Evolutionary conservation across 1,140 invertebrate species (phyloP).

Genomic region (Danaus plexippus): DNA sequence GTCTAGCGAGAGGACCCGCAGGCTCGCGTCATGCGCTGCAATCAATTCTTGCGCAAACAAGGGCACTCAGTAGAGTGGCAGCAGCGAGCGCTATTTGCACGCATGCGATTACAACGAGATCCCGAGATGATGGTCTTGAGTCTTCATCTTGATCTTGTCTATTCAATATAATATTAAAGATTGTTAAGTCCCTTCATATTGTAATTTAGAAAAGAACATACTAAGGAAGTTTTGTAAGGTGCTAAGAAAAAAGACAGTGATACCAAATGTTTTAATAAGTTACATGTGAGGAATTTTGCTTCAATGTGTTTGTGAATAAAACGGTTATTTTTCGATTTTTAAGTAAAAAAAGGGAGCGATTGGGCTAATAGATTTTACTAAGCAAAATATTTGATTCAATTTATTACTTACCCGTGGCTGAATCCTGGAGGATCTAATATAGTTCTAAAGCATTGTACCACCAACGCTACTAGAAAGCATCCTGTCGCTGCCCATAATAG

Average conservation of each 20-base stretch:
- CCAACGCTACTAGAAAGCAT: slow-evolving; percentile 44
- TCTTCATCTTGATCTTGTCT: slow-evolving; percentile 45
- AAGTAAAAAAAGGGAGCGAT: too few species aligned
- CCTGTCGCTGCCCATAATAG: slow-evolving; percentile 46
- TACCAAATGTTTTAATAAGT: too few species aligned
- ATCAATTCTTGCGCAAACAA: slow-evolving; percentile 51
- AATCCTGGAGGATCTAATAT: slow-evolving; percentile 48
- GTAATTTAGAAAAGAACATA: too few species aligned
- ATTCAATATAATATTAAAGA: slow-evolving; percentile 7
- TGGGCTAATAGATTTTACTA: too few species aligned
- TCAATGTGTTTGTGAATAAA: too few species aligned
- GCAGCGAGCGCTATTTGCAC: slow-evolving; percentile 52
- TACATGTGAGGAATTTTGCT: too few species aligned
- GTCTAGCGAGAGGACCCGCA: slow-evolving; percentile 43
- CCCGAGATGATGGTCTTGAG: slow-evolving; percentile 47
- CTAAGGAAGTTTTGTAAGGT: too few species aligned
- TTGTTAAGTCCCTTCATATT: too few species aligned
- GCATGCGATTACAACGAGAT: slow-evolving; percentile 54
- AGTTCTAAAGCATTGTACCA: slow-evolving; percentile 52
- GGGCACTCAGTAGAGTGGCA: slow-evolving; percentile 49
- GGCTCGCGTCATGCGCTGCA: slow-evolving; percentile 49
- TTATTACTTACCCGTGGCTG: slow-evolving; percentile 32
- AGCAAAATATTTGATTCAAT: too few species aligned
- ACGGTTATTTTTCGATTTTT: too few species aligned
- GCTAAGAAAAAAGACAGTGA: too few species aligned